phyloP scores from a whole-genome alignment of 2,797 vertebrate species.

The Aplochiton taeniatus region DNA sequence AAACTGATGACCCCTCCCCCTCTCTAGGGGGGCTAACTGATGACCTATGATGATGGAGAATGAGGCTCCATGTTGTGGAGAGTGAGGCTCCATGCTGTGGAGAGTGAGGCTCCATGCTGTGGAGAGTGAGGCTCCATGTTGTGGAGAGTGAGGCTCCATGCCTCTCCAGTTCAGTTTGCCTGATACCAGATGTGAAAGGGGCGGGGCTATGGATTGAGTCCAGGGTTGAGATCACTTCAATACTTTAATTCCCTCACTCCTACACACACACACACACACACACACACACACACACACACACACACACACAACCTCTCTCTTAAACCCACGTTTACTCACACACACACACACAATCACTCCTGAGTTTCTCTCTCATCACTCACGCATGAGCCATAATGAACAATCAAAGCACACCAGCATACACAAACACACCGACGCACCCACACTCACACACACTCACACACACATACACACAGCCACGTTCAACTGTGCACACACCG shows the following conservation, averaged over 20 bases:
- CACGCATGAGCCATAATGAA: background rate
- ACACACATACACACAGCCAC: slow-evolving; percentile 7
- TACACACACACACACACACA: background rate
- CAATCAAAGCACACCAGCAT: background rate
- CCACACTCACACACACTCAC: slow-evolving; percentile 3
- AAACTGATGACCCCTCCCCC: no score
- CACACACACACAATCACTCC: background rate
- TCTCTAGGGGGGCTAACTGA: no score
- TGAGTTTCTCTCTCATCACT: background rate
- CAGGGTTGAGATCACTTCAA: slow-evolving; percentile 47
- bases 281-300: background rate
- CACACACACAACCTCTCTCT: background rate
- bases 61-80: no score
- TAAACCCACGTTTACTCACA: background rate
- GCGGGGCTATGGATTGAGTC: slow-evolving; percentile 32
- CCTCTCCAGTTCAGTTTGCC: slow-evolving; percentile 1
- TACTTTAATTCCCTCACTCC: background rate
- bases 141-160: background rate
- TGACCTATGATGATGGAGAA: no score
- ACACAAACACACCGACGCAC: slow-evolving; percentile 2
- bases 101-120: no score
- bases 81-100: no score
- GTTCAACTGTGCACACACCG: background rate
- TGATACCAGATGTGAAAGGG: slow-evolving; percentile 50
- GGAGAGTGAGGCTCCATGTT: background rate